phyloP scores from a whole-genome alignment of 2,888 invertebrate species.

The Archaeoteleia sp. region DNA sequence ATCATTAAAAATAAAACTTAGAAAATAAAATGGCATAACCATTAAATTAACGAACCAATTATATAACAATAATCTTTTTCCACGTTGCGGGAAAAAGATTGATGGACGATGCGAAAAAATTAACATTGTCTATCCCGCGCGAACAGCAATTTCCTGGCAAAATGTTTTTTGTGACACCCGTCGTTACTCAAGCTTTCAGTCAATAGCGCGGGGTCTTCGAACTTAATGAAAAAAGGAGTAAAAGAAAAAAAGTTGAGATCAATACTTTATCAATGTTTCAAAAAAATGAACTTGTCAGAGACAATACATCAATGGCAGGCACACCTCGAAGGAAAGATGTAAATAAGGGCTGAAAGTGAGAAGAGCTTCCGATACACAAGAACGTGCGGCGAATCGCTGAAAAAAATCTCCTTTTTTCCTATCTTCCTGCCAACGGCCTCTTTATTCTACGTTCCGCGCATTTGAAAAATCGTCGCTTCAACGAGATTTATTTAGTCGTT shows the following conservation, averaged over 20 bases:
- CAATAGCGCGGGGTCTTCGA: slow-evolving; percentile 2
- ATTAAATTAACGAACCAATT: not conserved
- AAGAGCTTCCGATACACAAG: slow-evolving; percentile 22
- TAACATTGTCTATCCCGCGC: slow-evolving; percentile 8
- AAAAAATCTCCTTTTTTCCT: not conserved
- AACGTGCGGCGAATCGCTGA: slow-evolving; percentile 3
- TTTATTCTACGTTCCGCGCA: slow-evolving; percentile 7
- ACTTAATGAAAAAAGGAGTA: slow-evolving; percentile 7
- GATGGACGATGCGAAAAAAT: slow-evolving; percentile 25
- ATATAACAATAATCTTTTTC: slow-evolving; percentile 8
- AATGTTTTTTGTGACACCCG: slow-evolving; percentile 21
- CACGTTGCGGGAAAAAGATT: not conserved
- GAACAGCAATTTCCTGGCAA: slow-evolving; percentile 18
- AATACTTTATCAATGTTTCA: slow-evolving; percentile 41
- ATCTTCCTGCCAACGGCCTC: slow-evolving; percentile 3
- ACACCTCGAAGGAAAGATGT: slow-evolving; percentile 16
- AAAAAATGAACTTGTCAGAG: slow-evolving; percentile 38
- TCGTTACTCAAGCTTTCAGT: slow-evolving; percentile 12
- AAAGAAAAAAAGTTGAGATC: slow-evolving; percentile 24
- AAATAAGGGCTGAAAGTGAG: slow-evolving; percentile 30
- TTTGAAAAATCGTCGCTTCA: slow-evolving; percentile 34
- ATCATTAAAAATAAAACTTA: too few relatives aligned
- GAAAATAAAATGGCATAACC: too few relatives aligned
- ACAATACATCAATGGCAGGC: slow-evolving; percentile 42
- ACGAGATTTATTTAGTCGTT: slow-evolving; percentile 25